Evolutionary conservation across 2,113 vertebrate species (phyloP).

Genomic region (Alosa alosa): DNA sequence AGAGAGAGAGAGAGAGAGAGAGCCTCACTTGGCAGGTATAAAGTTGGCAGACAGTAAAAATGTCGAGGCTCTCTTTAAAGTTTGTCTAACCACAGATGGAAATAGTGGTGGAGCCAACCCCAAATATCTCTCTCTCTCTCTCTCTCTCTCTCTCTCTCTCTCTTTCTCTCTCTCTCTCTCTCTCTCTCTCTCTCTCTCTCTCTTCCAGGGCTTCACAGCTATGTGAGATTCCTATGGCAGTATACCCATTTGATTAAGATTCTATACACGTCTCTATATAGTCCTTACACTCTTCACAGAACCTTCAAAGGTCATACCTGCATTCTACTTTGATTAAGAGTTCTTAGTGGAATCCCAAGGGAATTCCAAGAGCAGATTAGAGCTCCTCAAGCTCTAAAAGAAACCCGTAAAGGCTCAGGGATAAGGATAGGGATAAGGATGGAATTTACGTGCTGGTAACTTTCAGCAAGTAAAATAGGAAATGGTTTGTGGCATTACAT

Average conservation of each 20-base stretch:
- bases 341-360: background rate
- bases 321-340: background rate
- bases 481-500: background rate
- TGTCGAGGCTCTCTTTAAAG: background rate
- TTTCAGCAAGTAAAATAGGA: background rate
- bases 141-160: background rate
- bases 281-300: background rate
- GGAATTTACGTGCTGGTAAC: background rate
- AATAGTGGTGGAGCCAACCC: background rate
- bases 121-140: background rate
- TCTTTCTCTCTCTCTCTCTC: background rate
- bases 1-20: background rate
- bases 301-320: background rate
- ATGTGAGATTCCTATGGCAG: background rate
- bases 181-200: background rate
- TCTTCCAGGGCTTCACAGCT: background rate
- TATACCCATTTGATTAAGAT: background rate
- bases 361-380: background rate
- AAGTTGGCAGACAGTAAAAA: background rate
- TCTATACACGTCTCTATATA: background rate
- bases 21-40: background rate
- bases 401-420: background rate
- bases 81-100: constrained; percentile 6
- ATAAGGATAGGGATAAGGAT: background rate
- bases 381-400: background rate